Evolutionary conservation across 2,113 vertebrate species (phyloP).

Genomic region (Prionailurus bengalensis): DNA sequence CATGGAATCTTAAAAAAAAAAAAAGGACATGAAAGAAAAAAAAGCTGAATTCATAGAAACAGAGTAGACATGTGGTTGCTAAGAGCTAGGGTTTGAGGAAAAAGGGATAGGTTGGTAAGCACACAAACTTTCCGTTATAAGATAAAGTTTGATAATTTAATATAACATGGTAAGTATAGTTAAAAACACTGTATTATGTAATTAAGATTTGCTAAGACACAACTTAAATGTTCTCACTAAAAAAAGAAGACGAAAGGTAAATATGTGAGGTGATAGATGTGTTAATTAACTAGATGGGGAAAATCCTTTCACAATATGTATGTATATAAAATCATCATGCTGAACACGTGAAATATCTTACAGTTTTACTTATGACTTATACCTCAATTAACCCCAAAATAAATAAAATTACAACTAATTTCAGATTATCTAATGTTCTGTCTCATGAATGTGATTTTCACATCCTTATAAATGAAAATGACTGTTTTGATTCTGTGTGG

Average conservation of each 20-base stretch:
- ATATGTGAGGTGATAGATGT: not conserved
- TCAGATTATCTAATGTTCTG: not conserved
- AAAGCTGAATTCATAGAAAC: not conserved
- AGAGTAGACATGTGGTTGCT: not conserved
- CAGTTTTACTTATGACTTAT: not conserved
- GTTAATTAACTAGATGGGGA: not conserved
- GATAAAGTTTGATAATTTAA: not conserved
- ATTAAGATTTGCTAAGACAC: not conserved
- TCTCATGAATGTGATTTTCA: not conserved
- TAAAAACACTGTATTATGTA: not conserved
- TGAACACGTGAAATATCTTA: not conserved
- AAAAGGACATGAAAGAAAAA: not conserved
- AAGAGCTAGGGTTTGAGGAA: not conserved
- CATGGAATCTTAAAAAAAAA: not conserved
- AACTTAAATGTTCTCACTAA: not conserved
- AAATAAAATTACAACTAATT: not conserved
- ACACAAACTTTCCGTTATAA: not conserved
- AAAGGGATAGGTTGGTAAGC: not conserved
- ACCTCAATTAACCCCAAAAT: not conserved
- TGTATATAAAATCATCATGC: not conserved
- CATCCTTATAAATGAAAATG: not conserved
- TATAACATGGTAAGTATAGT: not conserved
- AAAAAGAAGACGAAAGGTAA: not conserved
- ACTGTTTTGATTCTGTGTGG: not conserved
- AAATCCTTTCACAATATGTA: not conserved